Conservation (phyloP, 2,113 vertebrate genomes). For the Emydura subglobosa region DNA sequence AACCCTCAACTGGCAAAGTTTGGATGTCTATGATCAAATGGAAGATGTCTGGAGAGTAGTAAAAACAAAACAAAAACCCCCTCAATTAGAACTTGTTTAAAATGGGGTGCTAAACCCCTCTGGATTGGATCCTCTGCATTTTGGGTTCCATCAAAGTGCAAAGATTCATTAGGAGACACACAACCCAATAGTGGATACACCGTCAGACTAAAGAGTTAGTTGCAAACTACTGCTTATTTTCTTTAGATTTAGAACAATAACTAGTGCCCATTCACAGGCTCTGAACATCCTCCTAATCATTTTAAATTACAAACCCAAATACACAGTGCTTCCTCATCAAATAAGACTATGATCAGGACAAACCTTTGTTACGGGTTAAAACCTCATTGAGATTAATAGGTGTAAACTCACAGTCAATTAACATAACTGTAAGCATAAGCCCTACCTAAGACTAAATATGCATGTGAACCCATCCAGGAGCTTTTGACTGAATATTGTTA, state of each 20-base stretch:
- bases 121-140: background rate
- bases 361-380: background rate
- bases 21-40: conserved; percentile 1
- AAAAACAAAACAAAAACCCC: background rate
- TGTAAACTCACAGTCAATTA: background rate
- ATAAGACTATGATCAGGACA: background rate
- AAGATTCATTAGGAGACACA: background rate
- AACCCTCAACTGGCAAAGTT: background rate
- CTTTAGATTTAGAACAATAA: background rate
- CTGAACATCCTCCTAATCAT: background rate
- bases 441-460: too few relatives aligned
- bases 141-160: background rate
- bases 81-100: background rate
- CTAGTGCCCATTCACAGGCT: background rate
- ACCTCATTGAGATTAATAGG: background rate
- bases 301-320: background rate
- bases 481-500: too few relatives aligned
- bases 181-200: background rate
- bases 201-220: background rate
- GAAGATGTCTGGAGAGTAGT: background rate
- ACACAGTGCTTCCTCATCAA: background rate
- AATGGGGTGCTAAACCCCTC: background rate
- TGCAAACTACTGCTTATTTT: background rate
- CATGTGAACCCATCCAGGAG: too few relatives aligned
- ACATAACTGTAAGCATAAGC: too few relatives aligned